phyloP scores from a whole-genome alignment of 2,797 vertebrate genomes.

The Tiaroga cobitis region DNA sequence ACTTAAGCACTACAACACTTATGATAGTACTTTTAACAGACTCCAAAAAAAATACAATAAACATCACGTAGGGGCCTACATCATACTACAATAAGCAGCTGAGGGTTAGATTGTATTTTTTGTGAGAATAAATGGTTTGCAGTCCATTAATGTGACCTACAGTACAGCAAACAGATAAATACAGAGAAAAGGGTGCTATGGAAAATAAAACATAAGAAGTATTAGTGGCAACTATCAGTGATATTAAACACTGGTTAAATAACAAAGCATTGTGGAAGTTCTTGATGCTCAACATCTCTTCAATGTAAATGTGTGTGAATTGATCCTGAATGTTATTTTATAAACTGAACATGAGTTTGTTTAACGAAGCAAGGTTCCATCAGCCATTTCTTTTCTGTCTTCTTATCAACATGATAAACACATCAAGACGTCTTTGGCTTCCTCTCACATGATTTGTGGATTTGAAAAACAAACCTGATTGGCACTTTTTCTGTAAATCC shows the following conservation, averaged over 20 bases:
- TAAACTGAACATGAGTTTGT: background rate
- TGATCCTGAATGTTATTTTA: background rate
- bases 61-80: background rate
- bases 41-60: slow-evolving; percentile 9
- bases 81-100: slow-evolving; percentile 7
- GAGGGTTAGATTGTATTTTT: background rate
- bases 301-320: background rate
- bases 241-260: slow-evolving; percentile 9
- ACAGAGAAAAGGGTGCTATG: background rate
- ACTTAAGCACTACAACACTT: background rate
- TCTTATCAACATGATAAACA: slow-evolving; percentile 77
- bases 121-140: slow-evolving; percentile 1
- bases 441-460: slow-evolving; percentile 46
- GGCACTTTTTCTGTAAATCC: slow-evolving; percentile 20
- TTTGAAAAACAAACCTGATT: slow-evolving; percentile 56
- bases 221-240: slow-evolving; percentile 15
- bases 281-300: background rate
- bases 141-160: slow-evolving; percentile 12
- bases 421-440: slow-evolving; percentile 63
- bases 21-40: slow-evolving; percentile 8
- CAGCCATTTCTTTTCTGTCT: slow-evolving; percentile 24
- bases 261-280: slow-evolving; percentile 14
- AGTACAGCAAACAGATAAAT: slow-evolving; percentile 1
- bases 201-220: background rate
- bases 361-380: slow-evolving; percentile 13